A percentile compares a stretch with the other conserved stretches of the same genome.
Evolutionary conservation across 2,113 vertebrate genomes (phyloP).

Genomic region (Thalassoma bifasciatum): DNA sequence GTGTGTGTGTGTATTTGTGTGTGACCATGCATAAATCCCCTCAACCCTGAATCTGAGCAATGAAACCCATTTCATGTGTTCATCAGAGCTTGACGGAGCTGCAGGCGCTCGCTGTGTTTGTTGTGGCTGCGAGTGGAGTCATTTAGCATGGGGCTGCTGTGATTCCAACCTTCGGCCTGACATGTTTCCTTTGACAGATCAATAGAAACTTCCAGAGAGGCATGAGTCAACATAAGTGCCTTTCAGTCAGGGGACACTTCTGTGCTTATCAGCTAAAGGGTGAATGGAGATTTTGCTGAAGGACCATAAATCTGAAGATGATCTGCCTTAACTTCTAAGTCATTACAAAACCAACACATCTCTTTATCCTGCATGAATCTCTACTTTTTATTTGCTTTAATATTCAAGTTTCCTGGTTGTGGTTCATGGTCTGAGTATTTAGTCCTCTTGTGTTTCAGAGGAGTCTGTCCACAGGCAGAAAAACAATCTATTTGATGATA

Average conservation of each 20-base stretch:
- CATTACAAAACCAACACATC: neutral
- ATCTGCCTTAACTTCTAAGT: neutral
- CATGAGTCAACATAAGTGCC: neutral
- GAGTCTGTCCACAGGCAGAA: no score
- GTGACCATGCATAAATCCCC: constrained; percentile 19
- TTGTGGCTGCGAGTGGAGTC: constrained; percentile 36
- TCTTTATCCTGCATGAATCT: neutral
- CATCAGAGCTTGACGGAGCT: constrained; percentile 50
- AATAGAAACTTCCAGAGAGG: constrained; percentile 26
- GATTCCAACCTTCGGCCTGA: constrained; percentile 28
- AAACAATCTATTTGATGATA: no score
- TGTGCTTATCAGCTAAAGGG: neutral
- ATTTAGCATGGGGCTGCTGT: constrained; percentile 35
- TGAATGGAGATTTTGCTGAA: neutral
- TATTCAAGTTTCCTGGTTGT: no score
- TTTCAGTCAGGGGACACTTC: neutral
- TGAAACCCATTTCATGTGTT: constrained; percentile 58
- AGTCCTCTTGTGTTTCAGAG: no score
- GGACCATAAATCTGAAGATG: neutral
- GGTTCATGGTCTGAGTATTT: no score
- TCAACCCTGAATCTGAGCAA: constrained; percentile 7
- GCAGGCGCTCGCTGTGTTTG: constrained; percentile 30
- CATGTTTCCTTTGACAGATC: constrained; percentile 10
- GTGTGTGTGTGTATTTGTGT: neutral
- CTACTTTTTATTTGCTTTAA: no score